phyloP scores from a whole-genome alignment of 2,113 vertebrate species.

The Gymnocephalus cernua region DNA sequence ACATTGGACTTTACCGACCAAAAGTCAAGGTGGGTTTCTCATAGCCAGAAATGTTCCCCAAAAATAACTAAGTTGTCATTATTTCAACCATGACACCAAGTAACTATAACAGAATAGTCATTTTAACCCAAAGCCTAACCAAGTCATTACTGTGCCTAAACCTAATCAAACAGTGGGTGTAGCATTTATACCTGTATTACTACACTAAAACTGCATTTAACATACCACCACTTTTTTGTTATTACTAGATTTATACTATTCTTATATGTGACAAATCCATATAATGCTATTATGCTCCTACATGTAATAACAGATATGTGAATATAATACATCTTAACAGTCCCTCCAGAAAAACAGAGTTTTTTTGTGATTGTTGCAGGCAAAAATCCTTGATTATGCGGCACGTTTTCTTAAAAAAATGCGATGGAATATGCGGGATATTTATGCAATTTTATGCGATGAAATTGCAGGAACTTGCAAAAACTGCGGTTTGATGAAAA shows the following conservation, averaged over 20 bases:
- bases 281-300: not conserved
- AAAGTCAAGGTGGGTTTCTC: too few relatives aligned
- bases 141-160: not conserved
- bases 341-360: too few relatives aligned
- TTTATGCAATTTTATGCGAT: too few relatives aligned
- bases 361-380: too few relatives aligned
- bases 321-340: not conserved
- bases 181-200: not conserved
- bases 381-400: too few relatives aligned
- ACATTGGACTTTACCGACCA: not conserved
- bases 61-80: not conserved
- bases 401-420: too few relatives aligned
- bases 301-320: not conserved
- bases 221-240: not conserved
- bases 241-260: not conserved
- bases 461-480: too few relatives aligned
- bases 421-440: too few relatives aligned
- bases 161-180: not conserved
- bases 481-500: too few relatives aligned
- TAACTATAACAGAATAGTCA: not conserved
- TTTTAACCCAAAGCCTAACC: not conserved
- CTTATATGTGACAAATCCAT: not conserved
- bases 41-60: not conserved
- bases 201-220: not conserved
- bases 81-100: not conserved